Conservation (phyloP, 1,140 invertebrate species). For the Saccostrea glomerata region DNA sequence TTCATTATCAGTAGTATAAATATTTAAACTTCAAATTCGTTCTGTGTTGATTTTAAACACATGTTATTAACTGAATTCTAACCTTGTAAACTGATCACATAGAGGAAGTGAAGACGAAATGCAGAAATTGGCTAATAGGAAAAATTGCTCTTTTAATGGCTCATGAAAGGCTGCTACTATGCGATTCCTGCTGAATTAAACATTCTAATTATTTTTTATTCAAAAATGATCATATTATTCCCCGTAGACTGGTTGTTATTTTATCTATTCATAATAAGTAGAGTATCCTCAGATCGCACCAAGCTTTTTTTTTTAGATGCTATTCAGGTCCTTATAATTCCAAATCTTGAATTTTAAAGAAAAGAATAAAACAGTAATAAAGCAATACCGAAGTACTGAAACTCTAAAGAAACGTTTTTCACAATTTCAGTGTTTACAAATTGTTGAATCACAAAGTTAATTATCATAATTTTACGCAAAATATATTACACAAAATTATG, state of each 20-base stretch:
- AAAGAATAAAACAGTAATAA: too few species aligned
- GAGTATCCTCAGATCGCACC: neutral
- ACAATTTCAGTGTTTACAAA: too few species aligned
- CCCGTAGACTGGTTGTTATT: neutral
- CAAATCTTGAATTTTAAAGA: too few species aligned
- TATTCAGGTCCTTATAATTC: too few species aligned
- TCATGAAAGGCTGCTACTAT: neutral
- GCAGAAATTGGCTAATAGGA: constrained; percentile 28
- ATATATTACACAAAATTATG: too few species aligned
- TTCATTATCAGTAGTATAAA: constrained; percentile 35
- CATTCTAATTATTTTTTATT: neutral
- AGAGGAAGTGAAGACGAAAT: constrained; percentile 5
- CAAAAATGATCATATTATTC: neutral
- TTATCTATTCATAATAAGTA: neutral
- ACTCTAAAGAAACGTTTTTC: too few species aligned
- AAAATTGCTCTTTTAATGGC: neutral
- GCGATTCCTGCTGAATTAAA: neutral
- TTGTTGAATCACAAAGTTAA: too few species aligned
- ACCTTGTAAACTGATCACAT: constrained; percentile 27
- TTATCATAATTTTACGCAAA: too few species aligned
- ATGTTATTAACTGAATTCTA: constrained; percentile 11
- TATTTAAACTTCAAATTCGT: constrained; percentile 36
- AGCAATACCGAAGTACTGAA: too few species aligned
- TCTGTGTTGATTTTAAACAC: constrained; percentile 24
- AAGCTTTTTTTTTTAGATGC: too few species aligned